Evolutionary conservation across 2,113 vertebrate species (phyloP).

Genomic region (Cnemophilus loriae): DNA sequence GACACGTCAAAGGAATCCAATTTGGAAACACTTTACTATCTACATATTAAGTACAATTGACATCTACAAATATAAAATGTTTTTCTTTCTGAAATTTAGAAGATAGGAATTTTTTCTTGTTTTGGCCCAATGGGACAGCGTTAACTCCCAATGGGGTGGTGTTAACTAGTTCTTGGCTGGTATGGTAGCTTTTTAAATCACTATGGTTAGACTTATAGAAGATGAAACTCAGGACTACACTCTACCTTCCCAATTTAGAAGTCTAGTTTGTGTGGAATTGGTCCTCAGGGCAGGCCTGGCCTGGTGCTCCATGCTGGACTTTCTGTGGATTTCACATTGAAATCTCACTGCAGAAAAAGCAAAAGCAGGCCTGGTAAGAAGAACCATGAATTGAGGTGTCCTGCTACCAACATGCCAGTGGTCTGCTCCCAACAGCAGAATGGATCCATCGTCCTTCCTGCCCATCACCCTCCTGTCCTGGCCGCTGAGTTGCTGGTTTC

Average conservation of each 20-base stretch:
- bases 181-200: not conserved
- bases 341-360: not conserved
- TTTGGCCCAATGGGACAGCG: not conserved
- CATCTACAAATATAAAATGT: not conserved
- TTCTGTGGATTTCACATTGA: not conserved
- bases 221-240: not conserved
- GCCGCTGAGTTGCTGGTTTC: not conserved
- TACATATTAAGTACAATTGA: not conserved
- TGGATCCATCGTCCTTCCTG: not conserved
- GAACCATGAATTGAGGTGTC: not conserved
- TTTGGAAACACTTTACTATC: not conserved
- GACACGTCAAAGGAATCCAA: not conserved
- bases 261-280: not conserved
- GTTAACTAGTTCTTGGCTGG: not conserved
- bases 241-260: not conserved
- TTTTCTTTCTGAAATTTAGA: not conserved
- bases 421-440: not conserved
- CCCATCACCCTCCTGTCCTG: rapidly evolving
- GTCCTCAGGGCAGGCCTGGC: not conserved
- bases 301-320: not conserved
- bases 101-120: not conserved
- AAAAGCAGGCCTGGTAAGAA: not conserved
- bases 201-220: not conserved
- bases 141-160: not conserved
- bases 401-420: rapidly evolving